Conservation (phyloP, 2,797 vertebrate genomes). For the Cryptoblepharus egeriae region DNA sequence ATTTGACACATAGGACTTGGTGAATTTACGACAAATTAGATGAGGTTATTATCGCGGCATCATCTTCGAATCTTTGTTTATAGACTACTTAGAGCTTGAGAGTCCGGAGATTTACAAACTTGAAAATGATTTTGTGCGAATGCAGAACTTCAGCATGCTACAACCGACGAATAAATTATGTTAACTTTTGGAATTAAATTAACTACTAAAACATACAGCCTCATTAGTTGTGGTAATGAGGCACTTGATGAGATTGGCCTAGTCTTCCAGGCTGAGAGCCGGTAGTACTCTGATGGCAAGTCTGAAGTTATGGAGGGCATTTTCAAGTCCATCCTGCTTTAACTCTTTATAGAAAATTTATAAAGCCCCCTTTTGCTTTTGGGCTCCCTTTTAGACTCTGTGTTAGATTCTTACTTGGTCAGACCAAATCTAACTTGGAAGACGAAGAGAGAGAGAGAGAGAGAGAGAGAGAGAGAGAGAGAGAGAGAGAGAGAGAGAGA, state of each 20-base stretch:
- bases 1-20: conserved; percentile 61
- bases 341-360: not conserved
- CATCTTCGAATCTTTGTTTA: conserved; percentile 60
- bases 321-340: conserved; percentile 16
- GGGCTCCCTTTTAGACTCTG: too few species aligned
- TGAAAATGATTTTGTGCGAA: conserved; percentile 49
- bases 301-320: not conserved
- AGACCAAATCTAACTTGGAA: too few species aligned
- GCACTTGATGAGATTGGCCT: conserved; percentile 49
- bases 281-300: conserved; percentile 16
- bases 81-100: conserved; percentile 43
- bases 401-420: too few species aligned
- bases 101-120: conserved; percentile 49
- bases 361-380: too few species aligned
- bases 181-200: conserved; percentile 56
- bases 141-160: conserved; percentile 21
- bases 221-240: conserved; percentile 61
- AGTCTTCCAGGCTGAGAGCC: conserved; percentile 25
- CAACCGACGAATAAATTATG: conserved; percentile 59
- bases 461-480: too few species aligned
- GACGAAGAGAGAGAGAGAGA: too few species aligned
- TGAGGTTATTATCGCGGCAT: conserved; percentile 55
- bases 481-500: too few species aligned
- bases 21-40: conserved; percentile 63
- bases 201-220: conserved; percentile 53